Percentiles rank a stretch among this genome's conserved stretches.
phyloP scores from a whole-genome alignment of 23 tunicate species.

The Styela clava region DNA sequence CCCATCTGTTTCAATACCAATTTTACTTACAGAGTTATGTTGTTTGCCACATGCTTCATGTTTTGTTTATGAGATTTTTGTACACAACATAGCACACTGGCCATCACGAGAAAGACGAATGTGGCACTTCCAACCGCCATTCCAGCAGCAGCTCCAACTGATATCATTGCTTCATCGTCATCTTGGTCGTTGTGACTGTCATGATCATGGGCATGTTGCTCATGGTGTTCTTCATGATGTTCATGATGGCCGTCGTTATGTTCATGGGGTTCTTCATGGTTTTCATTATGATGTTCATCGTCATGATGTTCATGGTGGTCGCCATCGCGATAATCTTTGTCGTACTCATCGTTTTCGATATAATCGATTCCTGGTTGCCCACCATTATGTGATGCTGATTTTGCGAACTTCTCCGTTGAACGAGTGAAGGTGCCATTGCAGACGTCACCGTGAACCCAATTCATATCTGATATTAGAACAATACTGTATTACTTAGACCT shows the following conservation, averaged over 20 bases:
- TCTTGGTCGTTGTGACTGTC: background rate
- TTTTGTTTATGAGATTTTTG: constrained; percentile 48
- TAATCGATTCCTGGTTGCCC: constrained; percentile 2
- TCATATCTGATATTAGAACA: constrained; percentile 30
- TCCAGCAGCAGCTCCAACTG: constrained; percentile 30
- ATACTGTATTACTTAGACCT: too few species aligned
- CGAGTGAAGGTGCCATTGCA: constrained; percentile 9
- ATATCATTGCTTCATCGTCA: constrained; percentile 10
- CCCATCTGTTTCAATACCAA: too few species aligned
- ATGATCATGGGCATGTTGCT: background rate
- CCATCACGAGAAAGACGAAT: constrained; percentile 46
- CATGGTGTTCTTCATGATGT: background rate
- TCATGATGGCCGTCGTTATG: constrained; percentile 1
- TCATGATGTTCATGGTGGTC: constrained; percentile 9
- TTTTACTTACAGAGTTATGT: constrained; percentile 22
- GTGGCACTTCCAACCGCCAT: constrained; percentile 40
- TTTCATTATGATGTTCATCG: background rate
- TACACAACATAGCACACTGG: constrained; percentile 33
- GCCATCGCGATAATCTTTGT: constrained; percentile 1
- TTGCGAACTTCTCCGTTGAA: background rate
- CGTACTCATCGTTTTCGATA: constrained; percentile 4
- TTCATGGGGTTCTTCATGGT: background rate
- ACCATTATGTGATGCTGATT: background rate
- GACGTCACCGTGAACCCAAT: constrained; percentile 26
- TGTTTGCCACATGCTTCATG: constrained; percentile 19